Evolutionary conservation across 2,888 invertebrate genomes (phyloP), one percentile per base, ranked within the genome.

Genomic region (Eristalis arbustorum): DNA sequence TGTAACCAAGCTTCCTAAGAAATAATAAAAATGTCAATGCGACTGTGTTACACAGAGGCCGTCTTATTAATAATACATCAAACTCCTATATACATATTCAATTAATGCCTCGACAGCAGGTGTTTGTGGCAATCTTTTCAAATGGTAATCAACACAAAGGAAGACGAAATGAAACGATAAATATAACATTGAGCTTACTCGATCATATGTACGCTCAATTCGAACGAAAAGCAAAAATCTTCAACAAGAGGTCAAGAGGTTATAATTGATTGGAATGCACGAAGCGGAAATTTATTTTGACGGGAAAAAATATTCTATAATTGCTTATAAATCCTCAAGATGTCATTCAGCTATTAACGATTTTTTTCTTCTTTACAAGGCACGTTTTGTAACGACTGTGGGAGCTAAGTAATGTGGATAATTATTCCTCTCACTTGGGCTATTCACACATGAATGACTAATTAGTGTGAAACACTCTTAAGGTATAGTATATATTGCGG

Each of bases 231-330:
- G 68, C 23, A 57, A 69, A 69, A 34, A 71, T 28, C 61, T 71
- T 71, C 37, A 59, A 28, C 40, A 25, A 25, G 25, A 71, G 71
- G 71, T 71, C 71, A 61, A 71, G 71, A 71, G 71, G 59, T 71
- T 25, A 71, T 71, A 61, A 61, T 40, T 71, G 61, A 71, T 42
- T 61, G 61, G 61, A 71, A 71, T 71, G 61, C 61, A 71, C 40
- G 71, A 62, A 61, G 61, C 61, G 71, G 71, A 71, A 71, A 71
- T 71, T 71, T 11, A 13, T 42, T 40, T 71, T 25, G 40, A 71
- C 28, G 61, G 13, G 40, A 71, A 71, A 71, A 71, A 61, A 61
- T 25, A 71, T 68, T 13, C 61, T 25, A 61, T 40, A 62, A 62
- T 40, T 42, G 40, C 18, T 42, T 61, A 71, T 42, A 25, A 28